Conservation (phyloP, 2,888 invertebrate species). For the Drosophila lutescens region DNA sequence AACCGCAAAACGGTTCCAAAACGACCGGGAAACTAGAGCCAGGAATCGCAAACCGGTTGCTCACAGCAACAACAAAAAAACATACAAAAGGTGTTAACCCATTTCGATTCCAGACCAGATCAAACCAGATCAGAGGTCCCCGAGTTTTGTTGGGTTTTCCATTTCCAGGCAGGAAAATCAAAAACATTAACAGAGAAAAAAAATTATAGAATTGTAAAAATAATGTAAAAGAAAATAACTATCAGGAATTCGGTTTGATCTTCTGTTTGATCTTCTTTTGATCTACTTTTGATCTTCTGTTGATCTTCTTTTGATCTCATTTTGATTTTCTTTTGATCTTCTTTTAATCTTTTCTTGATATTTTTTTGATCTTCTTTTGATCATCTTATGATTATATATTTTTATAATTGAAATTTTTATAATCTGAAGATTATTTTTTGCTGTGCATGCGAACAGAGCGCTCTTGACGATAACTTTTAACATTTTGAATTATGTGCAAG, state of each 20-base stretch:
- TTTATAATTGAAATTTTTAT: background rate
- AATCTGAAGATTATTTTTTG: background rate
- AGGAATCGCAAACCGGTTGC: conserved; percentile 71
- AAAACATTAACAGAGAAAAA: background rate
- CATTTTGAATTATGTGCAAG: conserved; percentile 78
- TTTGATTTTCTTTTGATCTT: too few species aligned
- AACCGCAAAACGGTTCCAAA: conserved; percentile 58
- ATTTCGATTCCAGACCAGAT: conserved; percentile 58
- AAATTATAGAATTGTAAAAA: too few species aligned
- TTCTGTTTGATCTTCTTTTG: too few species aligned
- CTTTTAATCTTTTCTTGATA: too few species aligned
- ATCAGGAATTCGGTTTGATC: too few species aligned
- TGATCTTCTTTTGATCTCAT: too few species aligned
- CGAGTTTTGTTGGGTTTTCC: conserved; percentile 1
- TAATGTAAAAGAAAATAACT: too few species aligned
- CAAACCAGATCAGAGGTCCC: conserved; percentile 30
- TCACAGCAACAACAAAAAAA: background rate
- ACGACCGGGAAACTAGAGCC: conserved; percentile 50
- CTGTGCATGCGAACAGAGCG: conserved; percentile 38
- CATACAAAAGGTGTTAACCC: conserved; percentile 75
- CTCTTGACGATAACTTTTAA: conserved; percentile 79
- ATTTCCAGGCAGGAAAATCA: conserved; percentile 2
- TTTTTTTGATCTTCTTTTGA: too few species aligned
- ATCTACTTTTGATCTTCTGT: too few species aligned
- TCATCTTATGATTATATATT: background rate